Evolutionary conservation across 2,113 vertebrate species (phyloP), one percentile per base, ranked within the genome.

Genomic region (Cyprinus carpio): DNA sequence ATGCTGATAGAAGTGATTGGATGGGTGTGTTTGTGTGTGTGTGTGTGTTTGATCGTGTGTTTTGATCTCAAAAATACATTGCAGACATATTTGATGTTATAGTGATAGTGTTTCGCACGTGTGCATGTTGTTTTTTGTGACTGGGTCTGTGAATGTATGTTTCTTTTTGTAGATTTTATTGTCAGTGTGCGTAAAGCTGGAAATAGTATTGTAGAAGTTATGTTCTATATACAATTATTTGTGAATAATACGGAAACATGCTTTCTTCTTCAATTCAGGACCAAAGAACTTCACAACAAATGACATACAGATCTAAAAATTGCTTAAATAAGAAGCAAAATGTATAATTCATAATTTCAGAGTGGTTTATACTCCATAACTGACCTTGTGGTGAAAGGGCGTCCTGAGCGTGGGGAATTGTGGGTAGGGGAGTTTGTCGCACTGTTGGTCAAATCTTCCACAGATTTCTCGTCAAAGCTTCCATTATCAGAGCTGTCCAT

Each of bases 321-420:
- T 6, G 29, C 31, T 72, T 13, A 40, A 20, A 72, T 64, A 40
- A 18, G 29, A 11, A 13, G 6, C 12, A 75, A 84, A n/a, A 75
- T 23, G 12, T 43, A 4, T 43, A 62, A 37, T 31, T n/a, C 5
- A 25, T 8, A 2, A 65, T n/a, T 51, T 40, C 60, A 29, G 37
- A 18, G 29, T 10, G 64, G 25, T 18, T 67, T 18, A 18, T 18
- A 34, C 34, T 23, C 31, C 1, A 23, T 25, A 12, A 75, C 91
- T 86, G 94, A 98, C 98, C 96, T 97, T 90, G 94, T 88, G 0
- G 96, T 94, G 90, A 96, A 94, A 84, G 94, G 87, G 72, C 96
- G 96, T 12, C 83, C 72, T 51, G 51, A 27, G 90, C 93, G 96
- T 65, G 94, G 90, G 82, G 83, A 85, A 34, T 93, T 89, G 86